phyloP scores from a whole-genome alignment of 2,113 vertebrate genomes.

The Callaeas wilsoni region DNA sequence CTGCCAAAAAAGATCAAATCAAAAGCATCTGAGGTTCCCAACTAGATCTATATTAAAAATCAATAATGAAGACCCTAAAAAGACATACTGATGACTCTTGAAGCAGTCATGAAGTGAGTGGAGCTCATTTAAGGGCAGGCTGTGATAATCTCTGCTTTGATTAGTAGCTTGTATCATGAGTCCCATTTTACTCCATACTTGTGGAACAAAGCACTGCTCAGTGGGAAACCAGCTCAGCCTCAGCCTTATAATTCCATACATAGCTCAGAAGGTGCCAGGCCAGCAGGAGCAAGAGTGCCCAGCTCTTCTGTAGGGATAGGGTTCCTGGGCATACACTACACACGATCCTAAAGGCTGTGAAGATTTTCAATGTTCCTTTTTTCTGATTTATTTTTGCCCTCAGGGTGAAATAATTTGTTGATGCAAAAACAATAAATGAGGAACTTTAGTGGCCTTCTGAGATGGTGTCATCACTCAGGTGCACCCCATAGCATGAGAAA shows the following conservation, averaged over 20 bases:
- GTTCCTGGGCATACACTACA: rapidly evolving
- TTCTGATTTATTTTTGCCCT: neutral
- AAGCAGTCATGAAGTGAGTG: neutral
- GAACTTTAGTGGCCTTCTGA: neutral
- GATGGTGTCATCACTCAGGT: neutral
- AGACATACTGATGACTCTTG: neutral
- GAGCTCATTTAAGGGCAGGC: neutral
- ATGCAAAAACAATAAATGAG: neutral
- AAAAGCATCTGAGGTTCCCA: constrained; percentile 27
- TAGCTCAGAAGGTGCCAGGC: neutral
- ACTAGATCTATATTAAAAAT: constrained; percentile 52
- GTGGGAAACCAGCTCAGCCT: neutral
- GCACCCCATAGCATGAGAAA: neutral
- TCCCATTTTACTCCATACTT: neutral
- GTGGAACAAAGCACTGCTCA: neutral
- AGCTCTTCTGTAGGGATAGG: neutral
- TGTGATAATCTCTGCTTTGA: constrained; percentile 38
- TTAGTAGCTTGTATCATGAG: neutral
- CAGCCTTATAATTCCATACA: neutral
- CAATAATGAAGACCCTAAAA: constrained; percentile 42
- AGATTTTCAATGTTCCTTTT: neutral
- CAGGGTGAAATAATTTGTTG: neutral
- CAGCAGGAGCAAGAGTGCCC: neutral
- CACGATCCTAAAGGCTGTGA: neutral
- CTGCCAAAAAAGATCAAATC: constrained; percentile 31